Conservation (phyloP, 2,797 vertebrate genomes). For the Huso huso region DNA sequence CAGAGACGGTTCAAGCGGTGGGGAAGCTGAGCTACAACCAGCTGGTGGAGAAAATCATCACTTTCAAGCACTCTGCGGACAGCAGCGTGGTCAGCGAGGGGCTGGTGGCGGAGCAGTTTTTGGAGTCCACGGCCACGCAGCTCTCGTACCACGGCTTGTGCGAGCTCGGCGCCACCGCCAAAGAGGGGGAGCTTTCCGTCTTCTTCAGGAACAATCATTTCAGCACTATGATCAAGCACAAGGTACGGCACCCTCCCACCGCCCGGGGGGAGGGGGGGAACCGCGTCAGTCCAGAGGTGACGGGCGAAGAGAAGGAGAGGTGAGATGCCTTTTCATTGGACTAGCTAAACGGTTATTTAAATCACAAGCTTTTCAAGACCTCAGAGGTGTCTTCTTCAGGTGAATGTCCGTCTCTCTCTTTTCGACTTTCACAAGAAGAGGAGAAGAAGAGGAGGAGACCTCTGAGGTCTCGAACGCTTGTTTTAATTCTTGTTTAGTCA, state of each 20-base stretch:
- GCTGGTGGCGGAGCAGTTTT: conserved; percentile 83
- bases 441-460: too few relatives aligned
- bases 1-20: conserved; percentile 63
- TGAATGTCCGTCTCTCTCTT: too few relatives aligned
- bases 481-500: too few relatives aligned
- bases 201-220: conserved; percentile 98
- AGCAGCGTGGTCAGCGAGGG: conserved; percentile 79
- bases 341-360: too few relatives aligned
- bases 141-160: conserved; percentile 86
- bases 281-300: too few relatives aligned
- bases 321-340: too few relatives aligned
- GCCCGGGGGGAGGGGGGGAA: background rate
- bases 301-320: too few relatives aligned
- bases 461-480: too few relatives aligned
- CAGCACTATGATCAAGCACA: conserved; percentile 85
- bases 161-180: conserved; percentile 67
- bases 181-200: conserved; percentile 77
- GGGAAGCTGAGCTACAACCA: conserved; percentile 92
- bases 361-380: too few relatives aligned
- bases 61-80: conserved; percentile 77
- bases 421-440: too few relatives aligned
- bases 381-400: too few relatives aligned
- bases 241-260: conserved; percentile 47
- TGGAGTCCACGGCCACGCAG: conserved; percentile 83
- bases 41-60: conserved; percentile 89